Percentiles rank a stretch among this genome's conserved stretches.
phyloP scores from a whole-genome alignment of 2,888 invertebrate species.

The Cosmorhoe ocellata region DNA sequence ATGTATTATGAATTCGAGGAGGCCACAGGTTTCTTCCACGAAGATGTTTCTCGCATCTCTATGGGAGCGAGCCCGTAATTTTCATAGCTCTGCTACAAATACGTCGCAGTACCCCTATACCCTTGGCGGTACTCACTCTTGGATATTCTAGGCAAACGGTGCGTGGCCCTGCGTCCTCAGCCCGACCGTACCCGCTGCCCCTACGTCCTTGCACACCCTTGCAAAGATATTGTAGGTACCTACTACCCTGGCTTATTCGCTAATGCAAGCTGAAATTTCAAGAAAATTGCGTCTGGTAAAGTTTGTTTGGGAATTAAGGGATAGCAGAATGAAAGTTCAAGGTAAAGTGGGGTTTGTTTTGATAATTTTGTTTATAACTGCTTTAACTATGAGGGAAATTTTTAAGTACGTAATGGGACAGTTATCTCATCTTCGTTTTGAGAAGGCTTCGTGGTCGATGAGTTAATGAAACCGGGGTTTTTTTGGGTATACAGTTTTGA shows the following conservation, averaged over 20 bases:
- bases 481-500: too few relatives aligned
- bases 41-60: constrained; percentile 3
- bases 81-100: constrained; percentile 23
- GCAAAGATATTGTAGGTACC: constrained; percentile 33
- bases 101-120: constrained; percentile 44
- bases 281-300: constrained; percentile 26
- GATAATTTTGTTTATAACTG: background rate
- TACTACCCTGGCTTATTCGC: constrained; percentile 29
- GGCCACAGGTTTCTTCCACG: too few relatives aligned
- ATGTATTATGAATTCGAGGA: too few relatives aligned
- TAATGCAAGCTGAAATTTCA: constrained; percentile 42
- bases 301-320: constrained; percentile 28
- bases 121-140: constrained; percentile 52
- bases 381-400: too few relatives aligned
- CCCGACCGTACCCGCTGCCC: constrained; percentile 60
- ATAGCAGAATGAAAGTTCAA: constrained; percentile 10
- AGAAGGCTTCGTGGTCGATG: too few relatives aligned
- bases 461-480: too few relatives aligned
- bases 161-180: constrained; percentile 56
- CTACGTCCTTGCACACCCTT: constrained; percentile 66
- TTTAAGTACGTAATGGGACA: too few relatives aligned
- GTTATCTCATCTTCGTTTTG: too few relatives aligned
- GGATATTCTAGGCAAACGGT: constrained; percentile 20
- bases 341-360: background rate
- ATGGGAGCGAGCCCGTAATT: constrained; percentile 17